These are phyloP conservation scores for Trachelus iudaicus DNA, from an alignment of 2,888 invertebrate species.

Conservation along the genomic window DNA sequence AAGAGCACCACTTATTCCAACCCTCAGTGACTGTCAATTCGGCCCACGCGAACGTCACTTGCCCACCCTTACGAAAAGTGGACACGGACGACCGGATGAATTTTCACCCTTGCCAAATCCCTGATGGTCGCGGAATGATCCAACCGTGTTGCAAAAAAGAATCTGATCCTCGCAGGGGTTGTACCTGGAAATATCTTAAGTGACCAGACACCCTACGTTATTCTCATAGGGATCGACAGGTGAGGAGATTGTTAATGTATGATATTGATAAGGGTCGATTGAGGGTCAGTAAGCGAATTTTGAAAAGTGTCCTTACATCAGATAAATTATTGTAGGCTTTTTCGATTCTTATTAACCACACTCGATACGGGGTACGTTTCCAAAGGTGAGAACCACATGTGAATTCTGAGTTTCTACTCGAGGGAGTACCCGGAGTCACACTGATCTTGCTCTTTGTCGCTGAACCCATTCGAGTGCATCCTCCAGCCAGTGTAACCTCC, in stretches of 20 bases:
- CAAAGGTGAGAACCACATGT: conserved; percentile 46
- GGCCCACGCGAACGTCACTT: background rate
- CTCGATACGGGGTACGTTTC: background rate
- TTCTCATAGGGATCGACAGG: background rate
- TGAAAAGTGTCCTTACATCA: background rate
- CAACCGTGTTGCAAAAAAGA: background rate
- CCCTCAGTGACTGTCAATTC: conserved; percentile 45
- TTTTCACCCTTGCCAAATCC: background rate
- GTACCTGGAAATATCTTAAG: background rate
- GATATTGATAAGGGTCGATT: background rate
- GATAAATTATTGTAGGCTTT: background rate
- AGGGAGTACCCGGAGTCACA: conserved; percentile 55
- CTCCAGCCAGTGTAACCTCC: conserved; percentile 24
- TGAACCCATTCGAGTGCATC: conserved; percentile 51
- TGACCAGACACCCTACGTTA: background rate
- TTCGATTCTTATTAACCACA: background rate
- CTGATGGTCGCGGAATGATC: background rate
- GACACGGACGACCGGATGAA: background rate
- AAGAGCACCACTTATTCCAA: conserved; percentile 47
- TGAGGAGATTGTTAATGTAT: background rate
- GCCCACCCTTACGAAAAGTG: background rate
- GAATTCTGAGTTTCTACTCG: conserved; percentile 41
- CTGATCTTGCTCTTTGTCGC: conserved; percentile 61
- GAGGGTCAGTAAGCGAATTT: background rate
- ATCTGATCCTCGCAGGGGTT: background rate